phyloP scores from a whole-genome alignment of 2,888 invertebrate species.

The Drosophila kanekoi region DNA sequence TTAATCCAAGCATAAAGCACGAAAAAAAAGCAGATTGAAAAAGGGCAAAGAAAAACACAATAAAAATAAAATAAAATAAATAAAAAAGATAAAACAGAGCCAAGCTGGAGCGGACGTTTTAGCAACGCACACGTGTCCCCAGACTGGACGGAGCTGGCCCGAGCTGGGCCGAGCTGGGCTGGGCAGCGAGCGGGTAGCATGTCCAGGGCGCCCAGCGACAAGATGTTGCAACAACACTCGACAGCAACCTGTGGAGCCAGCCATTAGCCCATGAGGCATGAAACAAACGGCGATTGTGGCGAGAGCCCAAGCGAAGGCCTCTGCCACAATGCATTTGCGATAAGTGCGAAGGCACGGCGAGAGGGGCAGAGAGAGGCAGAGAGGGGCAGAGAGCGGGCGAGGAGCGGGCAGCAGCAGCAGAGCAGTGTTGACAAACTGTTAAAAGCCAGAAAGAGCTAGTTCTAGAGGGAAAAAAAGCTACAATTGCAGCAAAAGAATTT shows the following conservation, averaged over 20 bases:
- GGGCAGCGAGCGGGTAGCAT: conserved; percentile 20
- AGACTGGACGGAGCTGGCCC: background rate
- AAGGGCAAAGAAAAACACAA: conserved; percentile 21
- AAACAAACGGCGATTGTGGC: conserved; percentile 70
- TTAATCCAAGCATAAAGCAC: conserved; percentile 80
- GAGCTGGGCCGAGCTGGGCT: background rate
- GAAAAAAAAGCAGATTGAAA: conserved; percentile 21
- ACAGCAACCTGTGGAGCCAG: conserved; percentile 79
- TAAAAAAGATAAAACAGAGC: background rate
- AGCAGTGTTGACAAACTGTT: background rate
- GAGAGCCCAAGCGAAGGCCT: conserved; percentile 32
- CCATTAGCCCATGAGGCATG: conserved; percentile 73
- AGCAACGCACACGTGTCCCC: conserved; percentile 77
- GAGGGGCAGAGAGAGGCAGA: conserved; percentile 1
- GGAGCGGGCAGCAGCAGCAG: background rate
- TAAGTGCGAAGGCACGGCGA: conserved; percentile 52
- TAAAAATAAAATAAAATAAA: conserved; percentile 38
- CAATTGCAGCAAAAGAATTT: background rate
- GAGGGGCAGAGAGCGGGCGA: background rate
- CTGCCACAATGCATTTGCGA: conserved; percentile 77
- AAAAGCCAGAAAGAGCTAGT: background rate
- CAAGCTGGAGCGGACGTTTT: conserved; percentile 69
- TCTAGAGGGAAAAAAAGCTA: background rate
- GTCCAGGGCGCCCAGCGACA: conserved; percentile 73
- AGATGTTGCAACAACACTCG: conserved; percentile 75